These are phyloP conservation scores for Troglohyphantes excavatus DNA, from an alignment of 2,888 invertebrate species.

Conservation along the genomic window DNA sequence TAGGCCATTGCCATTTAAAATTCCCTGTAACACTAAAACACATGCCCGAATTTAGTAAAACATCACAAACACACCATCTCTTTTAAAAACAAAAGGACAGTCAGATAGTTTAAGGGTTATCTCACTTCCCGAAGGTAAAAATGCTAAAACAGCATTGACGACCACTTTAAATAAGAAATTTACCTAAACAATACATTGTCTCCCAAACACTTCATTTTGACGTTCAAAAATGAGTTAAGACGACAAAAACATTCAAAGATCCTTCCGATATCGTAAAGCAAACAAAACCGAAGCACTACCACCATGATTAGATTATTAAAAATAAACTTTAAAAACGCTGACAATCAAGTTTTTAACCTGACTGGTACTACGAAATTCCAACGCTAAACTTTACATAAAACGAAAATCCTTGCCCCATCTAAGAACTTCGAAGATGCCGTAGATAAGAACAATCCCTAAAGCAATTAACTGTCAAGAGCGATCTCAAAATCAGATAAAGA, in stretches of 20 bases:
- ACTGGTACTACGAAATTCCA: background rate
- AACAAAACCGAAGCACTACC: background rate
- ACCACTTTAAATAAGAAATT: background rate
- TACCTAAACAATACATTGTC: background rate
- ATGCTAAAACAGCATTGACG: background rate
- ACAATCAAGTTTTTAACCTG: background rate
- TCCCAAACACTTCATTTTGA: background rate
- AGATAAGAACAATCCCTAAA: slow-evolving; percentile 57
- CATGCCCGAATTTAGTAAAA: too few relatives aligned
- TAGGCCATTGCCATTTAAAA: too few relatives aligned
- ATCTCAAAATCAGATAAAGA: slow-evolving; percentile 55
- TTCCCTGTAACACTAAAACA: too few relatives aligned
- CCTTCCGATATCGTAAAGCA: background rate
- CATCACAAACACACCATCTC: too few relatives aligned
- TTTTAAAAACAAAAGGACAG: too few relatives aligned
- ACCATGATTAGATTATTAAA: background rate
- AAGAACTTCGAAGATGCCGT: slow-evolving; percentile 36
- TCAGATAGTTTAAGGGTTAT: too few relatives aligned
- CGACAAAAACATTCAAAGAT: background rate
- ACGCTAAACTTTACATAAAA: background rate
- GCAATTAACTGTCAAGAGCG: slow-evolving; percentile 58
- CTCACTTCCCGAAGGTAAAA: too few relatives aligned
- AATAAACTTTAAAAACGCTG: background rate
- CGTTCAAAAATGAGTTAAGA: background rate
- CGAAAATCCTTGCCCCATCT: slow-evolving; percentile 16